phyloP scores from a whole-genome alignment of 2,113 vertebrate species.

The Tenrec ecaudatus region DNA sequence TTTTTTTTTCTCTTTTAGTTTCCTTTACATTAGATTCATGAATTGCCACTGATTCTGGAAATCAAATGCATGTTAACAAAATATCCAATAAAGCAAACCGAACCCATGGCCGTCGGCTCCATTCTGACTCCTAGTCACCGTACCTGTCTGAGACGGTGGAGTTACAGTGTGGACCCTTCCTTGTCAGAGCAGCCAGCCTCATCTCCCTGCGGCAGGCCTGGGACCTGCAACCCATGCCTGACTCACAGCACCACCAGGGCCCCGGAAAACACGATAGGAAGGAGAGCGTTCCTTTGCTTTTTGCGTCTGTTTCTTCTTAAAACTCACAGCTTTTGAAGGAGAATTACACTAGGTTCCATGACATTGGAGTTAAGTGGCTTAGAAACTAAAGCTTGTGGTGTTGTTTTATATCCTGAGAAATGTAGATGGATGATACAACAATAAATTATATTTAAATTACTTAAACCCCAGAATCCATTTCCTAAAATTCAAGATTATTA shows the following conservation, averaged over 20 bases:
- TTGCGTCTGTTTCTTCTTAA: constrained; percentile 42
- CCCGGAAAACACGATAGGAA: neutral
- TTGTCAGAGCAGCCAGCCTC: no score
- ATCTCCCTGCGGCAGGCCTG: no score
- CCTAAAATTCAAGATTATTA: constrained; percentile 22
- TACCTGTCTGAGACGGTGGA: no score
- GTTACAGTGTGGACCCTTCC: no score
- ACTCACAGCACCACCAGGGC: no score
- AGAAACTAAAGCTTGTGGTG: neutral
- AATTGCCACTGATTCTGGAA: constrained; percentile 32
- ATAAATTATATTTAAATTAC: constrained; percentile 44
- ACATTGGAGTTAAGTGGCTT: neutral
- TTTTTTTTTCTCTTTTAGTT: neutral
- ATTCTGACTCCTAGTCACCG: no score
- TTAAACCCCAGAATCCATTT: constrained; percentile 30
- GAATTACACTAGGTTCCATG: constrained; percentile 6
- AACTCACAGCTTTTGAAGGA: constrained; percentile 50
- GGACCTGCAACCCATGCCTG: no score
- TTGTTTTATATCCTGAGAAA: neutral
- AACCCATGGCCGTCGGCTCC: no score
- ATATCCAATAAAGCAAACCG: no score
- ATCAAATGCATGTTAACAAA: constrained; percentile 1
- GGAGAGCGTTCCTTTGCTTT: neutral
- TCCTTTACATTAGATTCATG: neutral
- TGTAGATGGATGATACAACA: neutral